Conservation (phyloP, 2,888 invertebrate genomes). For the Andrena camellia region DNA sequence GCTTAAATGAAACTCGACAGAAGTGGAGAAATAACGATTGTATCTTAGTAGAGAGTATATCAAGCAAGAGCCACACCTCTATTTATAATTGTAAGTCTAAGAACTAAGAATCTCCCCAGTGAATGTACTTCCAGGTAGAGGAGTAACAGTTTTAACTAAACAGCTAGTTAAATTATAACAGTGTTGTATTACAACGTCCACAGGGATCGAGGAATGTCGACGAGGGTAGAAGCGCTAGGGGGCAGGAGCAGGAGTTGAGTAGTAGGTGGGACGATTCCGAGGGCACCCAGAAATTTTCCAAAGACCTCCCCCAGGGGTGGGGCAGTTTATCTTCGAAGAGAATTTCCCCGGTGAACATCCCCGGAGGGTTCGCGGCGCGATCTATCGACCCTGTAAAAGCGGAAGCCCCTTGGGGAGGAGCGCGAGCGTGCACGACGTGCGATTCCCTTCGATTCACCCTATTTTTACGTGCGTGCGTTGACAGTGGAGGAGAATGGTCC, state of each 20-base stretch:
- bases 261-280: neutral
- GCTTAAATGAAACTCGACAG: no score
- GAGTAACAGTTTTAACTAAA: no score
- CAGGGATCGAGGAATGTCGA: slow-evolving; percentile 1
- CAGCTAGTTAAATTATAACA: no score
- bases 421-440: slow-evolving; percentile 43
- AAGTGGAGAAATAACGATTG: no score
- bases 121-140: no score
- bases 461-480: slow-evolving; percentile 43
- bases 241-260: neutral
- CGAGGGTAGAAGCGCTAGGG: neutral
- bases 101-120: no score
- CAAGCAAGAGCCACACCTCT: no score
- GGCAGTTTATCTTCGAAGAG: slow-evolving; percentile 61
- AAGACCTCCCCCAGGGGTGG: slow-evolving; percentile 41
- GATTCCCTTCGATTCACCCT: slow-evolving; percentile 42
- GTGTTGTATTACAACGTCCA: neutral
- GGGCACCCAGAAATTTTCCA: slow-evolving; percentile 47
- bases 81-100: no score
- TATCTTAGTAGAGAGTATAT: no score
- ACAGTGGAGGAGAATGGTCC: slow-evolving; percentile 11
- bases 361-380: slow-evolving; percentile 47
- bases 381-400: slow-evolving; percentile 57
- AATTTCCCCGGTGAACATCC: slow-evolving; percentile 52
- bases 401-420: slow-evolving; percentile 48